A percentile compares a stretch with the other conserved stretches of the same genome.
Conservation (phyloP, 2,888 invertebrate genomes). For the Eupsilia transversa region DNA sequence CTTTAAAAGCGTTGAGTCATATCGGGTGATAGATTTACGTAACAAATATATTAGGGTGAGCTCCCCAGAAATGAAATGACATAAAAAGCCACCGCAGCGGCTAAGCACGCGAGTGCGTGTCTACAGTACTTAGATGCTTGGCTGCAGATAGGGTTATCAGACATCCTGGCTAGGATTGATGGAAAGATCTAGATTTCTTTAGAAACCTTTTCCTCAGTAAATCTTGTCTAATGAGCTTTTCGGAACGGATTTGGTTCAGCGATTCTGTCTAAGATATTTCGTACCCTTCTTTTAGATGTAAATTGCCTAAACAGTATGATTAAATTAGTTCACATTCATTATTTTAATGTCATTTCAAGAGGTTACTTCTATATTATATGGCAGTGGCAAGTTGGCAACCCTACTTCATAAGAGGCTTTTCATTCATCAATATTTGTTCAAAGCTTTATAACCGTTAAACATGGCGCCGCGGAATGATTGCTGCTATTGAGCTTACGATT, state of each 20-base stretch:
- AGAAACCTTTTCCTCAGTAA: slow-evolving; percentile 10
- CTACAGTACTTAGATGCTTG: slow-evolving; percentile 42
- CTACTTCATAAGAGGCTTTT: slow-evolving; percentile 45
- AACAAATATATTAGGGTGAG: slow-evolving; percentile 62
- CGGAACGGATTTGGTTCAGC: not conserved
- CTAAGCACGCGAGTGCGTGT: slow-evolving; percentile 65
- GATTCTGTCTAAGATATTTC: not conserved
- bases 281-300: not conserved
- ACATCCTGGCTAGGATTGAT: slow-evolving; percentile 23
- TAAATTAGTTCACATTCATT: not conserved
- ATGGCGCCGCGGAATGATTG: slow-evolving; percentile 46
- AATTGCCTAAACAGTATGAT: not conserved
- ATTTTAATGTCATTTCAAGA: not conserved
- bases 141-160: slow-evolving; percentile 52
- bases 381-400: slow-evolving; percentile 35
- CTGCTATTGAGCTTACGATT: slow-evolving; percentile 43
- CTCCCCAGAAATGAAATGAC: slow-evolving; percentile 56
- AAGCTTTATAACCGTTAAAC: slow-evolving; percentile 47
- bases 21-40: slow-evolving; percentile 58
- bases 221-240: slow-evolving; percentile 9
- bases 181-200: slow-evolving; percentile 17
- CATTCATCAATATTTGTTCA: slow-evolving; percentile 61
- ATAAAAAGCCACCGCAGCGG: slow-evolving; percentile 49
- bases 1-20: slow-evolving; percentile 55
- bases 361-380: not conserved